Conservation (phyloP, 2,797 vertebrate species). For the Erpetoichthys calabaricus region DNA sequence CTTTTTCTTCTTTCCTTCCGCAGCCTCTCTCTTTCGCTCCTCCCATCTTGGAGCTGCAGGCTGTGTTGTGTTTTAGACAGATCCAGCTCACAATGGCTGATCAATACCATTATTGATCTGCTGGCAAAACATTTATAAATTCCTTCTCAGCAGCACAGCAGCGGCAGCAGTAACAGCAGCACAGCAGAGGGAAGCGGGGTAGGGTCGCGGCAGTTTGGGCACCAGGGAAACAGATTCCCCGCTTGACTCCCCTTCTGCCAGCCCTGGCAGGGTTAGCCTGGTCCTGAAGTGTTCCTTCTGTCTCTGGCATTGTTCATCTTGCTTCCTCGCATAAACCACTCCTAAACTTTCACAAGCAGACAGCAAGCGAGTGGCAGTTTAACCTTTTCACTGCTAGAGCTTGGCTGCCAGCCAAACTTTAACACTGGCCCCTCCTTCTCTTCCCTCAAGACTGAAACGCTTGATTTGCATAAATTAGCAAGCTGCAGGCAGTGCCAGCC, state of each 20-base stretch:
- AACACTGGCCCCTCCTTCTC: conserved; percentile 17
- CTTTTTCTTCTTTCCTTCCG: conserved; percentile 37
- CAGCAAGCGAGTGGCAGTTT: conserved; percentile 21
- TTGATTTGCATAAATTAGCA: conserved; percentile 58
- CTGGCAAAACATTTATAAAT: conserved; percentile 99
- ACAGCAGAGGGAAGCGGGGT: conserved; percentile 37
- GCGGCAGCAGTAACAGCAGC: neutral
- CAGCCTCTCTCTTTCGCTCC: conserved; percentile 62
- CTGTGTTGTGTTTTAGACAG: conserved; percentile 72
- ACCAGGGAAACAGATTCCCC: conserved; percentile 31
- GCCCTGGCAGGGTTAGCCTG: conserved; percentile 43
- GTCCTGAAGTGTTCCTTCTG: conserved; percentile 19
- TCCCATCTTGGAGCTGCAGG: conserved; percentile 65
- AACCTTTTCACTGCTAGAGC: conserved; percentile 27
- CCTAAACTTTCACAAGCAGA: conserved; percentile 29
- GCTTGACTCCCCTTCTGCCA: conserved; percentile 48
- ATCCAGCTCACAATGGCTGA: conserved; percentile 98
- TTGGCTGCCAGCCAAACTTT: conserved; percentile 34
- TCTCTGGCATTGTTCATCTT: conserved; percentile 28
- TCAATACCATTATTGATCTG: conserved; percentile 99
- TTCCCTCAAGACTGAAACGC: conserved; percentile 28
- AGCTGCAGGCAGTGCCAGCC: conserved; percentile 31
- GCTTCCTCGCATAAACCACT: conserved; percentile 21
- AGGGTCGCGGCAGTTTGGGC: conserved; percentile 50
- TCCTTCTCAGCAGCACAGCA: conserved; percentile 64